phyloP scores from a whole-genome alignment of 2,888 invertebrate species.

The Nycteola revayana region DNA sequence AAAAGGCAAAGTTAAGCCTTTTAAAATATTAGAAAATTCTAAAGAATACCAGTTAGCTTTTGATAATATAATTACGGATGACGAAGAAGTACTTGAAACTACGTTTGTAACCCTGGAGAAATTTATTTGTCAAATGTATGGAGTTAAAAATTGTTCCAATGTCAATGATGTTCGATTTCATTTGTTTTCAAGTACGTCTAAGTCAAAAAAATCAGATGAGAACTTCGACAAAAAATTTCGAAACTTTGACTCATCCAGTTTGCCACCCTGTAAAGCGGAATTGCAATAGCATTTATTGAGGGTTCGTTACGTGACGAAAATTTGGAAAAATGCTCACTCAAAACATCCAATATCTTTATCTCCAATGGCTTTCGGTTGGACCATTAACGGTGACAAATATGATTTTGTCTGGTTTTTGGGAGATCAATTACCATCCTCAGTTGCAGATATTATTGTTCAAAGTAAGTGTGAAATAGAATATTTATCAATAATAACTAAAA shows the following conservation, averaged over 20 bases:
- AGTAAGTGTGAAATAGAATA: constrained; percentile 6
- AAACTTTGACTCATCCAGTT: constrained; percentile 8
- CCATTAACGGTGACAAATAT: constrained; percentile 9
- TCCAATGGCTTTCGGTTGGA: constrained; percentile 6
- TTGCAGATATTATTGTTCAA: constrained; percentile 18
- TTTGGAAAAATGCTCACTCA: constrained; percentile 11
- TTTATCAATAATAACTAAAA: constrained; percentile 6
- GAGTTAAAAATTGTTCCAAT: constrained; percentile 1
- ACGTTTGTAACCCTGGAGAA: constrained; percentile 4
- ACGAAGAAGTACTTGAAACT: constrained; percentile 1
- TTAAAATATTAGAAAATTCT: constrained; percentile 10
- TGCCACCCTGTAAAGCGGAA: constrained; percentile 16
- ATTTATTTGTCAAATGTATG: constrained; percentile 5
- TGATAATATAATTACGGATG: constrained; percentile 2
- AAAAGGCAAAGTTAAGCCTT: constrained; percentile 21
- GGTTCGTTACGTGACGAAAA: constrained; percentile 9
- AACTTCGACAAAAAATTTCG: constrained; percentile 2
- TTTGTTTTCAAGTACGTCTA: constrained; percentile 4
- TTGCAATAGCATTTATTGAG: constrained; percentile 15
- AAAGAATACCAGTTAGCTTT: constrained; percentile 4
- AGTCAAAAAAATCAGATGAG: constrained; percentile 4
- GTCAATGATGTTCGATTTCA: constrained; percentile 5
- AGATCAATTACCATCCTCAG: constrained; percentile 14
- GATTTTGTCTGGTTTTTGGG: constrained; percentile 8
- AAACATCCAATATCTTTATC: constrained; percentile 9